Base-by-base conservation (phyloP, 2,797 vertebrate genomes). In the Remorina albescens region DNA sequence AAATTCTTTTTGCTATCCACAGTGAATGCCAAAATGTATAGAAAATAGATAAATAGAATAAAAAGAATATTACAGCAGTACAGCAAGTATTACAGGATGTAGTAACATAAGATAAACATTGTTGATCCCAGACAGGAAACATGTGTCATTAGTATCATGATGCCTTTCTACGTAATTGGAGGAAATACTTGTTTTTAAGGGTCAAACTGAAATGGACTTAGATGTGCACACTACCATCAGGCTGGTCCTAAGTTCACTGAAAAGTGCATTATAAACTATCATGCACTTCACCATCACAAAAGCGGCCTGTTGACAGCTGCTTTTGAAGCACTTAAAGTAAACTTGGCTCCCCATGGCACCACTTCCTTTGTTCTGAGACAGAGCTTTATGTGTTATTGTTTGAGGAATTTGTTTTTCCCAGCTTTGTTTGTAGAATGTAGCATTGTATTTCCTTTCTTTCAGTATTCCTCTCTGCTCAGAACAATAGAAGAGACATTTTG, bases 401-500 rank as follows among this genome's bases (percentile, higher is more conserved):
- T 51, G 0, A 6, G 18, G 15, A n/a, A 42, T 63, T 65, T 51
- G 15, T 80, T 74, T 70, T 23, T 41, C 46, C 26, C 12, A 6
- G 12, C 54, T 34, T 64, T 34, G 47, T 80, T 63, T 60, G 5
- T 58, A 15, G 71, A 66, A 51, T 34, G 1, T 55, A 41, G 63
- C 68, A 60, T 46, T 28, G 55, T 53, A 37, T 65, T 77, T 42
- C 60, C 66, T 26, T 49, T 42, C 23, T 50, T 55, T 58, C 21
- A 76, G 12, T 34, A 42, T 63, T 78, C 63, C 13, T 59, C 18
- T 60, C 37, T 18, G n/a, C 36, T 71, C 53, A 30, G 59, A 83
- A 83, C 79, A 87, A 78, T 73, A 50, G 59, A 23, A 21, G 58
- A 71, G 53, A 59, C 41, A 28, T 65, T 61, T 67, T 25, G 34